Evolutionary conservation across 2,797 vertebrate species (phyloP).

Genomic region (Urophycis tenuis): DNA sequence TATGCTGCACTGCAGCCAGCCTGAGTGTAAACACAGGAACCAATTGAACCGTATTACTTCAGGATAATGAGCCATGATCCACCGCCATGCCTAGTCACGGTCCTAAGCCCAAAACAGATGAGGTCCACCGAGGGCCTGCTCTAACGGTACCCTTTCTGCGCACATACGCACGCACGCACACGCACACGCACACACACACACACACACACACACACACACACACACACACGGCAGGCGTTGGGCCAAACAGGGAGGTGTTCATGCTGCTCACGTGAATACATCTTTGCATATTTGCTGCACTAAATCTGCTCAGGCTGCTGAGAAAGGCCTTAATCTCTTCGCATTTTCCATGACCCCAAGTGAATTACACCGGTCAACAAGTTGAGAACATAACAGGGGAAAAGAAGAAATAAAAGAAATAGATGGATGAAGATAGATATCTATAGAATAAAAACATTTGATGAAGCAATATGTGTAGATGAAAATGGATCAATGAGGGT

Average conservation of each 20-base stretch:
- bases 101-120: conserved; percentile 50
- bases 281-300: conserved; percentile 50
- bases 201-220: not conserved
- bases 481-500: not conserved
- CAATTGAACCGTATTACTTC: conserved; percentile 35
- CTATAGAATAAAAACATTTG: not conserved
- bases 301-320: conserved; percentile 43
- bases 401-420: not conserved
- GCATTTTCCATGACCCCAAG: conserved; percentile 40
- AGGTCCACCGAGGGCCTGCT: conserved; percentile 14
- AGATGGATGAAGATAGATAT: not conserved
- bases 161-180: not conserved
- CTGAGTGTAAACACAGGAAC: conserved; percentile 33
- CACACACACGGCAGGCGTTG: not conserved
- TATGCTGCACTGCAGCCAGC: not conserved
- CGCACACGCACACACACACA: not conserved
- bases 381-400: conserved; percentile 32
- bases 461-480: not conserved
- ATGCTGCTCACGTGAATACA: conserved; percentile 19
- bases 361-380: conserved; percentile 34
- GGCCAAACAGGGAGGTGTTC: not conserved
- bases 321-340: conserved; percentile 52
- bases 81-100: conserved; percentile 60
- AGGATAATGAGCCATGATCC: conserved; percentile 51
- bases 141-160: not conserved